Conservation (phyloP, 2,888 invertebrate species). For the Balanococcus diminutus region DNA sequence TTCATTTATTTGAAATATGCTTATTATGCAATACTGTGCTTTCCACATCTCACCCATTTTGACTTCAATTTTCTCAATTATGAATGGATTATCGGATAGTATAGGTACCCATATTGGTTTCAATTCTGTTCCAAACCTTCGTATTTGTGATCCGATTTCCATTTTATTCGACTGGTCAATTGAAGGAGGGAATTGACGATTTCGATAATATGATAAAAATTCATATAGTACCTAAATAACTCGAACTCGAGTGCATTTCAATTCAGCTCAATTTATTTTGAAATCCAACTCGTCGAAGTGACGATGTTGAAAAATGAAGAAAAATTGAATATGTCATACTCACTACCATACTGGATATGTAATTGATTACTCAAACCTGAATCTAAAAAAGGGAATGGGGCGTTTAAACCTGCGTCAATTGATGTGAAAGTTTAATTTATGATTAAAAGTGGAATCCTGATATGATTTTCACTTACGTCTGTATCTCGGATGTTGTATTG, state of each 20-base stretch:
- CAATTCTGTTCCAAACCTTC: not conserved
- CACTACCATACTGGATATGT: not conserved
- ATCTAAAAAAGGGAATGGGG: slow-evolving; percentile 20
- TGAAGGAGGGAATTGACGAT: too few species aligned
- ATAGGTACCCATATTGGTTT: not conserved
- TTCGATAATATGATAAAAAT: not conserved
- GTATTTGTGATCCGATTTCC: too few species aligned
- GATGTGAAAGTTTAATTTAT: slow-evolving; percentile 46
- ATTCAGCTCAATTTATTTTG: too few species aligned
- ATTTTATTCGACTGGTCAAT: too few species aligned
- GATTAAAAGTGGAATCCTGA: slow-evolving; percentile 25
- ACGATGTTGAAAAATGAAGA: not conserved
- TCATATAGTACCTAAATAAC: not conserved
- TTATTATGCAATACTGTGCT: not conserved
- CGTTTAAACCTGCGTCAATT: slow-evolving; percentile 5
- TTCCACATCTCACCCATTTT: not conserved
- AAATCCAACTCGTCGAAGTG: not conserved
- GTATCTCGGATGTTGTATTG: not conserved
- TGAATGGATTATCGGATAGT: not conserved
- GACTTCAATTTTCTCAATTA: too few species aligned
- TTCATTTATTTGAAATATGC: not conserved
- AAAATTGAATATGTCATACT: not conserved
- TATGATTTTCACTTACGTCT: slow-evolving; percentile 32
- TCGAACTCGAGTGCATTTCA: not conserved
- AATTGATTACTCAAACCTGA: slow-evolving; percentile 3